Percentiles rank a stretch among this genome's conserved stretches.
phyloP scores from a whole-genome alignment of 2,113 vertebrate species.

The Peromyscus leucopus region DNA sequence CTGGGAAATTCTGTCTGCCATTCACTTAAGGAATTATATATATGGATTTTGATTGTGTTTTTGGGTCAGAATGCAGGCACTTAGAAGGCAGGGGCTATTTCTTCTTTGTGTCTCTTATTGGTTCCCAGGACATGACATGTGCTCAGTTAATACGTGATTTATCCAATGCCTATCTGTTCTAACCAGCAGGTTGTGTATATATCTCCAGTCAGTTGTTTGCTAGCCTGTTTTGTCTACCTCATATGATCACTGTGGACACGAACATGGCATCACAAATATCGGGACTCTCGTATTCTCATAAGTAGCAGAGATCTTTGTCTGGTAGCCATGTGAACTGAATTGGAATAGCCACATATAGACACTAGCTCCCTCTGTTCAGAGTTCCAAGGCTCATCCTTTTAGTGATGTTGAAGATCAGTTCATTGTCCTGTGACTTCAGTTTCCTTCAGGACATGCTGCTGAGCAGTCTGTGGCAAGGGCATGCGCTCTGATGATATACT shows the following conservation, averaged over 20 bases:
- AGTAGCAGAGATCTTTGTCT: background rate
- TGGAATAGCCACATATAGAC: background rate
- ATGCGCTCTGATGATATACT: background rate
- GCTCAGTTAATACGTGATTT: background rate
- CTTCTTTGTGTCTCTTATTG: background rate
- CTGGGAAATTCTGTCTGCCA: background rate
- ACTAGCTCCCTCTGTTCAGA: background rate
- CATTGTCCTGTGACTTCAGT: background rate
- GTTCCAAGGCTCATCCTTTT: background rate
- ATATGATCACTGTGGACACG: background rate
- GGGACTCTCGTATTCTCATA: background rate
- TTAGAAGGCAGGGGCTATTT: background rate
- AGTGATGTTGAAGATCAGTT: background rate
- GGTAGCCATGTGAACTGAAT: background rate
- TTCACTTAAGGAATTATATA: background rate
- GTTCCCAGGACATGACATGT: background rate
- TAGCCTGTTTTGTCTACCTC: background rate
- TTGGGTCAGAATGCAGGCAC: background rate
- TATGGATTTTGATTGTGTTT: background rate
- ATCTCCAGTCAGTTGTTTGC: background rate
- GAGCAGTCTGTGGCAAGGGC: background rate
- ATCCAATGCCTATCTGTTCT: background rate
- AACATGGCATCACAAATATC: background rate
- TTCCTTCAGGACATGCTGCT: background rate
- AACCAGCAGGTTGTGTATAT: background rate